Evolutionary conservation across 2,797 vertebrate genomes (phyloP).

Genomic region (Euthynnus affinis): DNA sequence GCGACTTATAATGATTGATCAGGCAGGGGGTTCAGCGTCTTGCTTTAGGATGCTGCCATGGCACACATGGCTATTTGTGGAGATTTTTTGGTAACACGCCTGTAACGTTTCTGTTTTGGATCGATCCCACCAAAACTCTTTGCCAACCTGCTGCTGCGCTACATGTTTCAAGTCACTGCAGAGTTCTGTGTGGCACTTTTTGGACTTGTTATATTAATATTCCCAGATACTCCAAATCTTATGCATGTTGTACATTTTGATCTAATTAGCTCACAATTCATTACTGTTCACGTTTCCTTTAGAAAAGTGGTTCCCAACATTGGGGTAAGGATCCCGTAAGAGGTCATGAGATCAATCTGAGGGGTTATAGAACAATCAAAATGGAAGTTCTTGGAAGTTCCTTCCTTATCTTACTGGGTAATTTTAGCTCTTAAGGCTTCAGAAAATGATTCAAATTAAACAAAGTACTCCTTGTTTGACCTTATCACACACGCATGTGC

Average conservation of each 20-base stretch:
- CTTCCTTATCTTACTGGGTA: not conserved
- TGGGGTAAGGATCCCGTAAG: not conserved
- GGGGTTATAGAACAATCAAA: too few species aligned
- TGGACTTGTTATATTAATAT: not conserved
- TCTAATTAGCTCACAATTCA: not conserved
- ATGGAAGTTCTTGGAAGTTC: not conserved
- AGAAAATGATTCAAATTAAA: not conserved
- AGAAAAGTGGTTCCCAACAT: not conserved
- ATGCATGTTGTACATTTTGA: not conserved
- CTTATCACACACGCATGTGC: not conserved
- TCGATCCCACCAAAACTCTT: not conserved
- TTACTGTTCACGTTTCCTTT: not conserved
- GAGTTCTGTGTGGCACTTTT: not conserved
- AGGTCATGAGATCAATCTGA: not conserved
- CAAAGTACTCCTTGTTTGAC: not conserved
- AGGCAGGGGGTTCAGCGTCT: slow-evolving; percentile 15
- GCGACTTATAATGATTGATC: slow-evolving; percentile 47
- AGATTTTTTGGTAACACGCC: slow-evolving; percentile 29
- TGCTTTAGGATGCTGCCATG: slow-evolving; percentile 12
- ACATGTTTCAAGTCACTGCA: not conserved
- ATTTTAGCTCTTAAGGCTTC: not conserved
- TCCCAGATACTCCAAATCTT: not conserved
- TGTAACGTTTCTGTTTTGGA: slow-evolving; percentile 32
- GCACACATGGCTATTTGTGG: slow-evolving; percentile 35
- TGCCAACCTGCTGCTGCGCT: not conserved